A percentile compares a stretch with the other conserved stretches of the same genome.
Evolutionary conservation across 1,140 invertebrate genomes (phyloP).

Genomic region (Drosophila tristis): DNA sequence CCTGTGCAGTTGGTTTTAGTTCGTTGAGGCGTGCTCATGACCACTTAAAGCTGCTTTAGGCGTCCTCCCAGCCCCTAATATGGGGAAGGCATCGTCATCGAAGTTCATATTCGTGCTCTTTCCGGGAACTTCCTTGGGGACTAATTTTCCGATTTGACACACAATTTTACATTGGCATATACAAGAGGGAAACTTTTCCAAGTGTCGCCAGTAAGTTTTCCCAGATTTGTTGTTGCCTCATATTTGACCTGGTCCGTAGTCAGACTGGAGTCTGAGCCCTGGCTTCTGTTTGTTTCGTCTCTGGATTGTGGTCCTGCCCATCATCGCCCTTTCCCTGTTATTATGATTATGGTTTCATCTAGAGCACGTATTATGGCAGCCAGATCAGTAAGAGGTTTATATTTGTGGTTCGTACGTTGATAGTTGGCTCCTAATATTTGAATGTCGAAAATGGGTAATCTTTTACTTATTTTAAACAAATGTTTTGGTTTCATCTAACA

Average conservation of each 20-base stretch:
- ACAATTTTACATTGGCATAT: constrained; percentile 47
- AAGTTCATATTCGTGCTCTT: constrained; percentile 36
- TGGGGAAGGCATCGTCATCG: constrained; percentile 10
- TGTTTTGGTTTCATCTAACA: neutral
- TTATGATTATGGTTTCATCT: constrained; percentile 45
- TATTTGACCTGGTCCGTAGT: constrained; percentile 39
- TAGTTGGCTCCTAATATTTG: constrained; percentile 23
- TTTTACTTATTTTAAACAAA: neutral
- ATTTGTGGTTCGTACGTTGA: constrained; percentile 31
- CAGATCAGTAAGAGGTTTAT: constrained; percentile 23
- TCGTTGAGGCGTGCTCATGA: constrained; percentile 36
- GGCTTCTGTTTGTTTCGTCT: constrained; percentile 33
- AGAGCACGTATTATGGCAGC: constrained; percentile 50
- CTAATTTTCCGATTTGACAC: constrained; percentile 51
- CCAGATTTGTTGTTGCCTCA: constrained; percentile 39
- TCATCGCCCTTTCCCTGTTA: constrained; percentile 11
- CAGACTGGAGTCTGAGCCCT: constrained; percentile 18
- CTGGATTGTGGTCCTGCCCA: constrained; percentile 28
- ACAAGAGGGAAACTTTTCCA: constrained; percentile 8
- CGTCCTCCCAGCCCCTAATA: neutral
- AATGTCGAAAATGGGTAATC: neutral
- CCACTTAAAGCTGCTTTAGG: constrained; percentile 52
- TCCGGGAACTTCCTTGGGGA: constrained; percentile 43
- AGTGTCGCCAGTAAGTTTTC: constrained; percentile 26
- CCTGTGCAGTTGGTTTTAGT: constrained; percentile 8